Evolutionary conservation across 1,140 invertebrate genomes (phyloP), one percentile per base, ranked within the genome.

Genomic region (Euura saliciscinereae): DNA sequence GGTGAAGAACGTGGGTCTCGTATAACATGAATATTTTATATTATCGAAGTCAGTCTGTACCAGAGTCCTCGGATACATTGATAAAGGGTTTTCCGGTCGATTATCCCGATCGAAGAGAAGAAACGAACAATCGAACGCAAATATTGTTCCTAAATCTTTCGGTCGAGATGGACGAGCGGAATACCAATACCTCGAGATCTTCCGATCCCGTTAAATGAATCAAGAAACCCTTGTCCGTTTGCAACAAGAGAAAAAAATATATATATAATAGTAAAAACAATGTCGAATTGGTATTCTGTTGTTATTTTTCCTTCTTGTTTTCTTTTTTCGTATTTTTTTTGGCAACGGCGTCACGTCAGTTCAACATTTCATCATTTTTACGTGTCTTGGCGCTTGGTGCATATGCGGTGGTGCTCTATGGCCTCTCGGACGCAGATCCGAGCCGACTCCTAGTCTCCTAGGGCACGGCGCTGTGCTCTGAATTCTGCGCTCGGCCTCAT

Each of bases 401-500:
- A 59, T 59, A 59, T 59, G 51, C 51, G 51, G 51, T 59, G 51
- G 51, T 59, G 51, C 6, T 3, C 51, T 59, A n/a, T 59, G 51
- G 51, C 51, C 51, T 59, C 8, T 59, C 13, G 51, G 51, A 59
- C 51, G 51, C 51, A 59, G 51, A 59, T 59, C 51, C 51, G 13
- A 59, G 51, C 51, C 10, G 5, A 59, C 51, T 59, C 51, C 51
- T 59, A 3, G 51, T 59, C 2, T 59, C 13, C 51, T n/a, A 59
- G 13, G 5, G 51, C 10, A 69, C 46, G 42, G 75, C 74, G 69
- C 75, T 80, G 71, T 75, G 79, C 76, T 74, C 74, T 80, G 71
- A 75, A 79, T 76, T 74, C 76, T 80, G 77, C 79, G 77, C 64
- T 81, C 76, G 84, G 83, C 85, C 83, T 86, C 85, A 86, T 87